Conservation (phyloP, 1,140 invertebrate species). For the Helicoverpa armigera region DNA sequence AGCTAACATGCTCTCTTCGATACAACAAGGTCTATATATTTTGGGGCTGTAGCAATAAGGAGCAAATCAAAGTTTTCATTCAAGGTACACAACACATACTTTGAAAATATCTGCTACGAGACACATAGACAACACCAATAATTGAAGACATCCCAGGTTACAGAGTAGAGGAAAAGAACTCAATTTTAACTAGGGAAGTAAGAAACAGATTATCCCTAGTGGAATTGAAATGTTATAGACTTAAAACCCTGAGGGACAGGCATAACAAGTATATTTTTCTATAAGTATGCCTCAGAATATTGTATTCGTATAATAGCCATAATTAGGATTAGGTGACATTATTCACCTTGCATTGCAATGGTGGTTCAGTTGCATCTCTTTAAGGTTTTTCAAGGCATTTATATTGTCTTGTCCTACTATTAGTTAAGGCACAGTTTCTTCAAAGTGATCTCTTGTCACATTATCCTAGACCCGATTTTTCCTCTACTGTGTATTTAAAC, state of each 20-base stretch:
- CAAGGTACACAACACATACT: constrained; percentile 31
- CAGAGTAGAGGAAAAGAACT: constrained; percentile 37
- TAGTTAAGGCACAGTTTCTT: neutral
- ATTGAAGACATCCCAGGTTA: constrained; percentile 29
- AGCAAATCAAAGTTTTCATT: constrained; percentile 23
- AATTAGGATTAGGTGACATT: too few relatives aligned
- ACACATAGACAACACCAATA: constrained; percentile 36
- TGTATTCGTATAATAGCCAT: too few relatives aligned
- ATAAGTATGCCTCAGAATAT: too few relatives aligned
- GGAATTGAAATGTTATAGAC: neutral
- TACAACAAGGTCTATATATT: constrained; percentile 14
- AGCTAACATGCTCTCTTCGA: constrained; percentile 33
- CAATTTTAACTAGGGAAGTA: neutral
- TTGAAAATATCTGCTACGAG: constrained; percentile 16
- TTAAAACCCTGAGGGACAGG: neutral
- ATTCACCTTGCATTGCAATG: too few relatives aligned
- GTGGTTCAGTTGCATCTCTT: too few relatives aligned
- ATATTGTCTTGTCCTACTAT: neutral
- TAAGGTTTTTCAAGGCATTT: neutral
- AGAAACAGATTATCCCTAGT: neutral
- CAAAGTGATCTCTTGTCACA: too few relatives aligned
- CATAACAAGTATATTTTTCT: neutral
- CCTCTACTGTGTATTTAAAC: constrained; percentile 24
- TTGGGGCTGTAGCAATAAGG: constrained; percentile 21
- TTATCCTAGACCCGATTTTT: neutral